Percentiles rank a stretch among this genome's conserved stretches.
phyloP scores from a whole-genome alignment of 2,888 invertebrate species.

The Troilus luridus region DNA sequence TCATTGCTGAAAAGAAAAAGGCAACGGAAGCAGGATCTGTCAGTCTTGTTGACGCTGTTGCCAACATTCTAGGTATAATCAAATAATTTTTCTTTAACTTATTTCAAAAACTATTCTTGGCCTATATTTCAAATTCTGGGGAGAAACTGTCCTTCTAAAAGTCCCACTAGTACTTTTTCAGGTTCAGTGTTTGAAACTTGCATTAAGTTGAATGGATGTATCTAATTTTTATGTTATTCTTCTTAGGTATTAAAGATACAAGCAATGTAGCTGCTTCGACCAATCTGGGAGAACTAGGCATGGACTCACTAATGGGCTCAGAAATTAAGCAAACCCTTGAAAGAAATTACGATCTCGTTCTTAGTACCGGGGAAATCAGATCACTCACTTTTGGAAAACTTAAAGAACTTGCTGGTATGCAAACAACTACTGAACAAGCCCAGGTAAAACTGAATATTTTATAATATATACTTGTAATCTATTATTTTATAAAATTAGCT shows the following conservation, averaged over 20 bases:
- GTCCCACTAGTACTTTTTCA: not conserved
- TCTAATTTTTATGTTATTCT: not conserved
- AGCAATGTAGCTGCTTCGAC: constrained; percentile 82
- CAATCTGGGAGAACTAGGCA: constrained; percentile 93
- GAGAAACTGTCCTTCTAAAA: no score
- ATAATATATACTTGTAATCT: not conserved
- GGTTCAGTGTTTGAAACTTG: not conserved
- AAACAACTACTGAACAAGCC: constrained; percentile 11
- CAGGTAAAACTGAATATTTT: not conserved
- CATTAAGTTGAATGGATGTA: not conserved
- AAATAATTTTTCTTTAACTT: not conserved
- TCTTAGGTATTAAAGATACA: constrained; percentile 85
- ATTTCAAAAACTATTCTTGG: not conserved
- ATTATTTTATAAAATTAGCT: not conserved
- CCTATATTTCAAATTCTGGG: no score
- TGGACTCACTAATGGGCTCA: constrained; percentile 99
- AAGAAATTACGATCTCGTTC: constrained; percentile 90
- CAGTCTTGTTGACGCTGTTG: constrained; percentile 83
- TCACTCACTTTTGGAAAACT: constrained; percentile 84
- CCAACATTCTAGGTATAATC: constrained; percentile 83
- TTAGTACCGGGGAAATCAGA: constrained; percentile 93
- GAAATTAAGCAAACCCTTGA: constrained; percentile 98
- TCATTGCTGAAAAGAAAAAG: constrained; percentile 86
- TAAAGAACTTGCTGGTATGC: constrained; percentile 67
- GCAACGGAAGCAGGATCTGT: constrained; percentile 73